Evolutionary conservation across 2,797 vertebrate genomes (phyloP).

Genomic region (Scolopax rusticola): DNA sequence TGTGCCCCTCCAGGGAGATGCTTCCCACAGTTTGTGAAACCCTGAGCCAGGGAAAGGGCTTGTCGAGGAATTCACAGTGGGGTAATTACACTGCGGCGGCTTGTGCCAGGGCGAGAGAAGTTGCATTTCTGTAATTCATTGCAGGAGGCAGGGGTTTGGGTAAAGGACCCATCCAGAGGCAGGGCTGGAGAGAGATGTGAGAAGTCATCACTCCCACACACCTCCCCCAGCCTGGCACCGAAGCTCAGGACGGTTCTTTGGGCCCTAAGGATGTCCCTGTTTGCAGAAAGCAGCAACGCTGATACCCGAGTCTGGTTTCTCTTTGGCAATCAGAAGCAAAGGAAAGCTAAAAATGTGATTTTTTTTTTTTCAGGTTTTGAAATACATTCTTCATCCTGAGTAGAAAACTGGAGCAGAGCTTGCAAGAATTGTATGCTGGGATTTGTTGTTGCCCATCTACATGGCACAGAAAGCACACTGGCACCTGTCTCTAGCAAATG

Average conservation of each 20-base stretch:
- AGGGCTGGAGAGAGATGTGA: background rate
- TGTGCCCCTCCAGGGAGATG: conserved; percentile 65
- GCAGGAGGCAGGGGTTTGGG: background rate
- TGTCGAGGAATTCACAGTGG: conserved; percentile 43
- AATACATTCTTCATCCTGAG: background rate
- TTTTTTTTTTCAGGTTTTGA: background rate
- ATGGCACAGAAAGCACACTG: rapidly evolving
- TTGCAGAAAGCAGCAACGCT: background rate
- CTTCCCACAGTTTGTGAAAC: conserved; percentile 54
- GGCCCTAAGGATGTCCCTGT: rapidly evolving
- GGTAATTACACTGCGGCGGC: background rate
- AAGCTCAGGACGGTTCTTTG: rapidly evolving
- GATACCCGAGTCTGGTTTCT: rapidly evolving
- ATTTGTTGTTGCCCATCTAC: background rate
- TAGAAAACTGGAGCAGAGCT: background rate
- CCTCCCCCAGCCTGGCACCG: rapidly evolving
- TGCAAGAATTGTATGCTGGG: background rate
- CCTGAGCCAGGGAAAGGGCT: conserved; percentile 41
- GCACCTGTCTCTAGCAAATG: background rate
- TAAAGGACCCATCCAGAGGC: background rate
- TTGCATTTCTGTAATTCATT: background rate
- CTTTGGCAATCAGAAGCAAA: background rate
- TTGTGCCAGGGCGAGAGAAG: background rate
- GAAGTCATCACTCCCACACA: background rate
- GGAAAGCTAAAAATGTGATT: background rate